A percentile compares a stretch with the other conserved stretches of the same genome.
Evolutionary conservation across 2,113 vertebrate genomes (phyloP).

Genomic region (Polyodon spathula): DNA sequence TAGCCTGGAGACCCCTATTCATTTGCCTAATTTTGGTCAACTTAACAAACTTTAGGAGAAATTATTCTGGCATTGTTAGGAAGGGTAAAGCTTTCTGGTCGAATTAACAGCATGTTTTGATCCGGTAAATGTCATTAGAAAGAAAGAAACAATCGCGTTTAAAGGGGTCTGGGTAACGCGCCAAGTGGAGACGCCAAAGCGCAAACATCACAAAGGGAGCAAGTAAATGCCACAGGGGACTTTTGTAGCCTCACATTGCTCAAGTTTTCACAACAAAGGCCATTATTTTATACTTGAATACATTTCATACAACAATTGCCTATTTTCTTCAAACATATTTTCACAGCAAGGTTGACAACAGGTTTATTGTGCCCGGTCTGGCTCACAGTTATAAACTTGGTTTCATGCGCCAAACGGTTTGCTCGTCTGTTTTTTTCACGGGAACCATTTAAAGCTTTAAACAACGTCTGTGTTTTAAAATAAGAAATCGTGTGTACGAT

Average conservation of each 20-base stretch:
- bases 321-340: conserved; percentile 99
- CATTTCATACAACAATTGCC: conserved; percentile 99
- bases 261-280: conserved; percentile 96
- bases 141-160: conserved; percentile 98
- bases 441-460: conserved; percentile 56
- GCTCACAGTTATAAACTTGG: conserved; percentile 44
- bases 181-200: conserved; percentile 97
- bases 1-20: conserved; percentile 84
- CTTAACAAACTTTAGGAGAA: conserved; percentile 99
- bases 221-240: conserved; percentile 87
- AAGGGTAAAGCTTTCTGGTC: conserved; percentile 98
- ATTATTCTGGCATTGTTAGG: conserved; percentile 97
- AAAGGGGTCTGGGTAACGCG: conserved; percentile 89
- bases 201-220: conserved; percentile 90
- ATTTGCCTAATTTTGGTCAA: conserved; percentile 99
- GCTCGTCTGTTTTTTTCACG: conserved; percentile 35
- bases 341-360: conserved; percentile 91
- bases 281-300: conserved; percentile 99
- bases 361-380: conserved; percentile 77
- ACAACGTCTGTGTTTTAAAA: conserved; percentile 45
- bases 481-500: conserved; percentile 46
- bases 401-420: conserved; percentile 62
- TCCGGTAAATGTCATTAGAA: conserved; percentile 99
- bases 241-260: conserved; percentile 94
- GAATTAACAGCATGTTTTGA: conserved; percentile 99